Percentiles rank a stretch among this genome's conserved stretches.
phyloP scores from a whole-genome alignment of 2,797 vertebrate genomes.

The Xyrichtys novacula region DNA sequence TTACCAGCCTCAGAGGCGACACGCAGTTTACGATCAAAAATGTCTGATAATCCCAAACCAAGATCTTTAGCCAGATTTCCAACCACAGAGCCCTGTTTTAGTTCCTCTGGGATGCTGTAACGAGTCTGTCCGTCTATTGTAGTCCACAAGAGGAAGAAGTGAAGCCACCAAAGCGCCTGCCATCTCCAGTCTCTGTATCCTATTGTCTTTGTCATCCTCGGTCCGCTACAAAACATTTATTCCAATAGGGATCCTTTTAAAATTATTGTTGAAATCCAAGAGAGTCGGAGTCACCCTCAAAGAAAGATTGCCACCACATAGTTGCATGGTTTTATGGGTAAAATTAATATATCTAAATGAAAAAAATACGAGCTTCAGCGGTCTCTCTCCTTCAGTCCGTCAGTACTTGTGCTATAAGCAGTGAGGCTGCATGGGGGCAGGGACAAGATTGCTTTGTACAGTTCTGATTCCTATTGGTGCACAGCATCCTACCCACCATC shows the following conservation, averaged over 20 bases:
- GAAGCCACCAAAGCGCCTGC: conserved; percentile 55
- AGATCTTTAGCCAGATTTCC: conserved; percentile 85
- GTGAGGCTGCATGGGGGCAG: conserved; percentile 41
- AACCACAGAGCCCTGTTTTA: conserved; percentile 73
- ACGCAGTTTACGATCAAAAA: conserved; percentile 43
- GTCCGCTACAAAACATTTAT: neutral
- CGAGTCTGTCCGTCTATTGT: conserved; percentile 68
- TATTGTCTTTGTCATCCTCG: conserved; percentile 58
- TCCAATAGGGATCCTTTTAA: neutral
- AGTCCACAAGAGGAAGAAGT: conserved; percentile 60
- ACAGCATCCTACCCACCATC: conserved; percentile 19
- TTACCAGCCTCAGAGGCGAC: conserved; percentile 71
- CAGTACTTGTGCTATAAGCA: conserved; percentile 7
- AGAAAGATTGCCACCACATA: neutral
- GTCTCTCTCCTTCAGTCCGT: conserved; percentile 10
- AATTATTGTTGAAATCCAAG: conserved; percentile 1
- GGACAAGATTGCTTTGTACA: conserved; percentile 76
- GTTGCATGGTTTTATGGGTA: neutral
- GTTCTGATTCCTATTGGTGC: conserved; percentile 65
- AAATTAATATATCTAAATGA: neutral
- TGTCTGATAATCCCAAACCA: conserved; percentile 64
- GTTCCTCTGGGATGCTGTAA: conserved; percentile 79
- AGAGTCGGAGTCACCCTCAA: neutral
- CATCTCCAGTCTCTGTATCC: conserved; percentile 62
- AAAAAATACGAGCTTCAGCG: conserved; percentile 18